Evolutionary conservation across 2,113 vertebrate species (phyloP), one percentile per base, ranked within the genome.

Genomic region (Tringa solitaria): DNA sequence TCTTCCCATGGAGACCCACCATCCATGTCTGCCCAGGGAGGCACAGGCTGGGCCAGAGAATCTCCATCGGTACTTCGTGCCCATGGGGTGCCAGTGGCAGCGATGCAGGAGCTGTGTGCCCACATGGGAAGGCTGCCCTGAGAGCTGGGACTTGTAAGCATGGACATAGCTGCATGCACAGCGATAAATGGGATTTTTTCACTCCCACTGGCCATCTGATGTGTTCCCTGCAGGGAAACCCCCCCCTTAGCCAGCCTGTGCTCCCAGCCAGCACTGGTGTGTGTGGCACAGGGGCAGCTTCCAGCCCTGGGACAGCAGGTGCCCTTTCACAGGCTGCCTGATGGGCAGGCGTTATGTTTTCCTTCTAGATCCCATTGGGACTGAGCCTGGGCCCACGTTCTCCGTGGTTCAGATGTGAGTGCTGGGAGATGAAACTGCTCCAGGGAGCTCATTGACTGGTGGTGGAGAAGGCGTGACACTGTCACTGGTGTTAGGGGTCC

Each of bases 41-140:
- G n/a, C 74, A 30, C 21, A 20, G 46, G 12, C 51, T 65, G 45
- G 23, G 28, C n/a, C 78, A 15, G 63, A 56, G 74, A 51, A 46
- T 51, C 35, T 56, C 41, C 11, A 2, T 9, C 0, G 4, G 45
- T 22, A 26, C 45, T 30, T n/a, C 0, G 0, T 37, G 77, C 27
- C 46, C 7, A 8, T 6, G 50, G 28, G 37, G n/a, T 18, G 24
- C 6, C 17, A 61, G 46, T 4, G 27, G 46, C 48, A 75, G 51
- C 0, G 1, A 39, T 19, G 43, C 45, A 21, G 78, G 67, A 70
- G 32, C 63, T 19, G 10, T 27, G 19, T 30, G 20, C 33, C 37
- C 16, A 3, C 1, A 1, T 1, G 17, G 53, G 28, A 67, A 56
- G 35, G 59, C 41, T 84, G 35, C 22, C 22, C 41, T 28, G 26